These are phyloP conservation scores for Saccostrea echinata DNA, from an alignment of 1,140 invertebrate species.

Conservation along the genomic window DNA sequence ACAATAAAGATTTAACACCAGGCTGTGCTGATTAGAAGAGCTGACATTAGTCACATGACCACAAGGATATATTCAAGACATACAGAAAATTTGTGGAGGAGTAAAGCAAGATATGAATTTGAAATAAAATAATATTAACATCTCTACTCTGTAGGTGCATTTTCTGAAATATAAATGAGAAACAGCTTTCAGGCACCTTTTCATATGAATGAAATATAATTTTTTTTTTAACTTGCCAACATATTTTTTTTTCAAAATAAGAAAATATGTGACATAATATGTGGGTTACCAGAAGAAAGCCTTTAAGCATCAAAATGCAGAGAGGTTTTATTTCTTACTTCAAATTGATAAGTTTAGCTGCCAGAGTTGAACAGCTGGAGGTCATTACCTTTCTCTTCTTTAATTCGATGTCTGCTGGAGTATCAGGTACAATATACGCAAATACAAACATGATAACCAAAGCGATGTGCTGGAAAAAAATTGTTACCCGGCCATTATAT, in stretches of 20 bases:
- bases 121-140: not conserved
- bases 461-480: conserved; percentile 74
- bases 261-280: no score
- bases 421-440: conserved; percentile 75
- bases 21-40: no score
- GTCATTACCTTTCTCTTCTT: conserved; percentile 65
- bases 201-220: not conserved
- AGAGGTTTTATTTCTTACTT: no score
- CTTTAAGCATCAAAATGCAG: no score
- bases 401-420: conserved; percentile 64
- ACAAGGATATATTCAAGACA: not conserved
- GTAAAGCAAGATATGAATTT: not conserved
- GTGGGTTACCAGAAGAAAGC: no score
- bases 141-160: not conserved
- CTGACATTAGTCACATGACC: no score
- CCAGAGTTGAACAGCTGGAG: not conserved
- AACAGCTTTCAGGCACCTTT: not conserved
- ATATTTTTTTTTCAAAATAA: no score
- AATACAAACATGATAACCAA: conserved; percentile 74
- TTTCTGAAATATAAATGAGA: conserved; percentile 24
- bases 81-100: not conserved
- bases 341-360: not conserved
- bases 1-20: no score
- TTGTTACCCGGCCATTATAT: no score
- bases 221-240: not conserved